Percentiles rank a stretch among this genome's conserved stretches.
phyloP scores from a whole-genome alignment of 2,888 invertebrate genomes.

The Xylocampa areola region DNA sequence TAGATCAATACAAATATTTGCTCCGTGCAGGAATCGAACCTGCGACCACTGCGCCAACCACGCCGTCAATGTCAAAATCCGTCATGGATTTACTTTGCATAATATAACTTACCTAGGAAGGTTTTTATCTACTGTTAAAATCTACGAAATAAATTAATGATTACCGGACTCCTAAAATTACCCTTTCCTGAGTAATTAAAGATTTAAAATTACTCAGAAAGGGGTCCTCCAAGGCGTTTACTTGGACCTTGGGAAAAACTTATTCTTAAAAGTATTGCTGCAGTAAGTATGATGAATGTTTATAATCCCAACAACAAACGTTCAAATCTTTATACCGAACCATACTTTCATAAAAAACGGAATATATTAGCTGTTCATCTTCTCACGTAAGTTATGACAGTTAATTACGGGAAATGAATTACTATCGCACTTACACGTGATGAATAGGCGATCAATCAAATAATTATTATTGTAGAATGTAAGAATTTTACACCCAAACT shows the following conservation, averaged over 20 bases:
- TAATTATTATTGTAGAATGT: conserved; percentile 34
- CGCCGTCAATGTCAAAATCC: too few relatives aligned
- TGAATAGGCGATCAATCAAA: conserved; percentile 50
- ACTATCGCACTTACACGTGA: conserved; percentile 52
- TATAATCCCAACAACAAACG: conserved; percentile 40
- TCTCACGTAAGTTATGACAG: conserved; percentile 47
- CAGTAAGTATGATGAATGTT: conserved; percentile 36
- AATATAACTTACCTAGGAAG: too few relatives aligned
- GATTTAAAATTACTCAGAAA: neutral
- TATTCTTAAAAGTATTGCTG: conserved; percentile 9
- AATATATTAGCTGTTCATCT: conserved; percentile 49
- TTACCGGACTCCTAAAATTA: too few relatives aligned
- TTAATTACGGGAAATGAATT: conserved; percentile 49
- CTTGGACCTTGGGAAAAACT: conserved; percentile 2
- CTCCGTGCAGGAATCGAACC: too few relatives aligned
- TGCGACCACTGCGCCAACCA: too few relatives aligned
- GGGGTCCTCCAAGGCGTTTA: conserved; percentile 7
- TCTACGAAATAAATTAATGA: too few relatives aligned
- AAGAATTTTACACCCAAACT: conserved; percentile 9
- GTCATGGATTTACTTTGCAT: too few relatives aligned
- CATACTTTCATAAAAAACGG: conserved; percentile 33
- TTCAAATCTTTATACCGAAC: conserved; percentile 37
- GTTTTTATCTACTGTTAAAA: too few relatives aligned
- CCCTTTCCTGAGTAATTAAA: too few relatives aligned
- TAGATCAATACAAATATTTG: too few relatives aligned